Percentiles rank a stretch among this genome's conserved stretches.
Conservation (phyloP, 2,113 vertebrate species). For the Podocnemis expansa region DNA sequence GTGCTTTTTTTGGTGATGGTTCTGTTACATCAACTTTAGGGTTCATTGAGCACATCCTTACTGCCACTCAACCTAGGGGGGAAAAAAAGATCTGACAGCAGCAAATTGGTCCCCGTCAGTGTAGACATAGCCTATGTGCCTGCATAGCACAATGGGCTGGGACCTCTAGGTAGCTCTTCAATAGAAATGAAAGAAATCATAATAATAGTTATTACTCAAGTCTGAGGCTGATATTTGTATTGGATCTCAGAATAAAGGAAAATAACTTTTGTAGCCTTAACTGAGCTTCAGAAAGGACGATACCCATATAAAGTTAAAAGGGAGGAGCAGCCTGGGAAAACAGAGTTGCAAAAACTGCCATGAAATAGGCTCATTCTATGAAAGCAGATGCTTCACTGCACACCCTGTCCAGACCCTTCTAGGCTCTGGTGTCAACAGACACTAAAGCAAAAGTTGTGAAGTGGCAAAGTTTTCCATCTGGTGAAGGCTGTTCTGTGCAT, state of each 20-base stretch:
- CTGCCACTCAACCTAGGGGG: too few species aligned
- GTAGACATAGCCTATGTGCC: not conserved
- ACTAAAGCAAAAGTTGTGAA: slow-evolving; percentile 58
- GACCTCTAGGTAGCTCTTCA: not conserved
- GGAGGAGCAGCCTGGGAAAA: not conserved
- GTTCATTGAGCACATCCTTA: too few species aligned
- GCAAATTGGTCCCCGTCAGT: too few species aligned
- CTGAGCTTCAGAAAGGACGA: not conserved
- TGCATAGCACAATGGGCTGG: not conserved
- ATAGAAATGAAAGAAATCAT: not conserved
- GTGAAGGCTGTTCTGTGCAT: not conserved
- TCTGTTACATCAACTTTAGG: too few species aligned
- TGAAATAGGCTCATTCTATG: slow-evolving; percentile 4
- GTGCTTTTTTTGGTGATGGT: too few species aligned
- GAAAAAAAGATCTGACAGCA: too few species aligned
- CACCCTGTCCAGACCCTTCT: slow-evolving; percentile 39
- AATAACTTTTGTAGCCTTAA: not conserved
- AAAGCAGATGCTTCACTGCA: slow-evolving; percentile 43
- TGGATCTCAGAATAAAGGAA: not conserved
- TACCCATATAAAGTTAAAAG: not conserved
- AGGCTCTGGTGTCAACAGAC: slow-evolving; percentile 20
- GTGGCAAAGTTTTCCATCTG: slow-evolving; percentile 43
- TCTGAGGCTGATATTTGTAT: not conserved
- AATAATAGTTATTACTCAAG: not conserved
- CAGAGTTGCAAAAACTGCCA: slow-evolving; percentile 14